Evolutionary conservation across 2,888 invertebrate genomes (phyloP).

Genomic region (Drosophila helvetica): DNA sequence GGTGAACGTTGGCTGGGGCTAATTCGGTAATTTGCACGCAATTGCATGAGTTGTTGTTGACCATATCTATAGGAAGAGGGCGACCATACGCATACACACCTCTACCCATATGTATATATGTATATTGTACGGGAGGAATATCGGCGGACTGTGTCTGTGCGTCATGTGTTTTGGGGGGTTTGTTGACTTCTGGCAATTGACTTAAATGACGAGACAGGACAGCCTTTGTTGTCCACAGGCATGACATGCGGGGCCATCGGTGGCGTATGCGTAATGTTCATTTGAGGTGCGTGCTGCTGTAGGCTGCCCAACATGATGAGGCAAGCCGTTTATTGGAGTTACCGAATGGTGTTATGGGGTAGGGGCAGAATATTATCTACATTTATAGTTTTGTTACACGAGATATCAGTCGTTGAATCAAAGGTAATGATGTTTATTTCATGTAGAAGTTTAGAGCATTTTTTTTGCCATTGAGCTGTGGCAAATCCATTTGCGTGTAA

Average conservation of each 20-base stretch:
- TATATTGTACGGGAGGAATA: slow-evolving; percentile 3
- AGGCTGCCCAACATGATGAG: slow-evolving; percentile 33
- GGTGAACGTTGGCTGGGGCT: slow-evolving; percentile 61
- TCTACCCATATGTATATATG: slow-evolving; percentile 1
- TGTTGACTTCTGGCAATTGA: slow-evolving; percentile 75
- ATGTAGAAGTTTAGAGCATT: background rate
- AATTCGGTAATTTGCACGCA: slow-evolving; percentile 79
- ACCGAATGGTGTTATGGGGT: slow-evolving; percentile 10
- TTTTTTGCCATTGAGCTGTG: no score
- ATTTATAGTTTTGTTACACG: background rate
- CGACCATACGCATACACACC: background rate
- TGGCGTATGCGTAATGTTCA: slow-evolving; percentile 76
- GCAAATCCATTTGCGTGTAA: no score
- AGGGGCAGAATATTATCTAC: background rate
- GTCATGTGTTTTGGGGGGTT: slow-evolving; percentile 28
- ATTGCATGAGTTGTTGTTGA: slow-evolving; percentile 79
- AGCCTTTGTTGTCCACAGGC: slow-evolving; percentile 52
- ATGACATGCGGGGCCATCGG: slow-evolving; percentile 32
- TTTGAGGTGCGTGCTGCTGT: slow-evolving; percentile 70
- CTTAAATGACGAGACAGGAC: slow-evolving; percentile 73
- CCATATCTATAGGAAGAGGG: slow-evolving; percentile 71
- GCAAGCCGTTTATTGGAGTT: slow-evolving; percentile 40
- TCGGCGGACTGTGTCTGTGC: slow-evolving; percentile 27
- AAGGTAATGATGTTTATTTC: background rate
- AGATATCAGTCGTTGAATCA: background rate